A percentile compares a stretch with the other conserved stretches of the same genome.
Conservation (phyloP, 2,888 invertebrate species). For the Panorpa germanica region DNA sequence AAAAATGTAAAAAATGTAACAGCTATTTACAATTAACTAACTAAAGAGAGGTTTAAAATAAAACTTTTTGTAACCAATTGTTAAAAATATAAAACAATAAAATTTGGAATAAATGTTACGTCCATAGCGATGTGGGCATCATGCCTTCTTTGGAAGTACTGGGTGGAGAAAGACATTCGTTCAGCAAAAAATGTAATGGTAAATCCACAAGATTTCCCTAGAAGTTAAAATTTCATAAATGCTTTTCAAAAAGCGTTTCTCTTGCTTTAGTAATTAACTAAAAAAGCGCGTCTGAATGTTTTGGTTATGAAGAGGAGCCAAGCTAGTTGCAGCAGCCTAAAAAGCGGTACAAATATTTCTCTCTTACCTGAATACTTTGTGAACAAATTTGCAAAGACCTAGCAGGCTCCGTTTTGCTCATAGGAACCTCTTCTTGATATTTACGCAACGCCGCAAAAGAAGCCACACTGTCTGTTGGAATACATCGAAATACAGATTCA, state of each 20-base stretch:
- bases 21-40: too few species aligned
- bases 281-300: too few species aligned
- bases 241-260: too few species aligned
- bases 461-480: constrained; percentile 70
- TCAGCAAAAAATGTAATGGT: constrained; percentile 75
- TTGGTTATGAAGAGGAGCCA: too few species aligned
- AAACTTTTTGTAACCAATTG: too few species aligned
- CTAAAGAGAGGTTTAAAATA: too few species aligned
- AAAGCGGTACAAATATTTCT: too few species aligned
- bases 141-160: constrained; percentile 76
- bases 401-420: constrained; percentile 54
- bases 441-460: constrained; percentile 58
- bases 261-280: too few species aligned
- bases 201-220: constrained; percentile 77
- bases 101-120: constrained; percentile 28
- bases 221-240: too few species aligned
- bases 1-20: too few species aligned
- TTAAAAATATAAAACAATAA: too few species aligned
- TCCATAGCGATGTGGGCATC: constrained; percentile 86
- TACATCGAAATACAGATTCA: constrained; percentile 81
- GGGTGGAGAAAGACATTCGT: constrained; percentile 70
- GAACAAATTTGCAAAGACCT: constrained; percentile 52
- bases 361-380: constrained; percentile 50
- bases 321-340: too few species aligned
- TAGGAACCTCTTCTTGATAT: constrained; percentile 51